Percentiles rank a stretch among this genome's conserved stretches.
Conservation (phyloP, 2,797 vertebrate genomes). For the Cyprinella venusta region DNA sequence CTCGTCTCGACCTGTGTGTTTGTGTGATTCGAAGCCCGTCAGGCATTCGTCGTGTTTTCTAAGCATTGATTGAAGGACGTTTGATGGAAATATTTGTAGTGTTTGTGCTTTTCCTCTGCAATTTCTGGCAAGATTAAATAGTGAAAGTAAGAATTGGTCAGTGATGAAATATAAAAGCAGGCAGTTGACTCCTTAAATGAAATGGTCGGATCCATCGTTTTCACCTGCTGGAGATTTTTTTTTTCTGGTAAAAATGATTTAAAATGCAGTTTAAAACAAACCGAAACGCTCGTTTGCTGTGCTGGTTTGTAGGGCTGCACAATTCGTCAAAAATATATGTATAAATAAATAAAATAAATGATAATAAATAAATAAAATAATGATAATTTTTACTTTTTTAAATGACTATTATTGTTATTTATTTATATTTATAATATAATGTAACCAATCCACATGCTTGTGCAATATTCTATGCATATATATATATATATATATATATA, state of each 20-base stretch:
- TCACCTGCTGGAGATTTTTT: background rate
- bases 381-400: too few relatives aligned
- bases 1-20: background rate
- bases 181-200: background rate
- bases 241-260: too few relatives aligned
- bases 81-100: background rate
- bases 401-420: too few relatives aligned
- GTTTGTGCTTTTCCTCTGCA: background rate
- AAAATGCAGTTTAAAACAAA: background rate
- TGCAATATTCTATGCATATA: too few relatives aligned
- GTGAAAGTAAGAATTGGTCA: background rate
- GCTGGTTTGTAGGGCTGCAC: background rate
- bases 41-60: conserved; percentile 14
- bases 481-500: too few relatives aligned
- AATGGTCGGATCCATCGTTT: background rate
- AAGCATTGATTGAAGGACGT: background rate
- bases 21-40: conserved; percentile 15
- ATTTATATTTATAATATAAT: too few relatives aligned
- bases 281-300: background rate
- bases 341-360: too few relatives aligned
- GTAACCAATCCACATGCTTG: too few relatives aligned
- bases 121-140: background rate
- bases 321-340: background rate
- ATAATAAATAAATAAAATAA: too few relatives aligned
- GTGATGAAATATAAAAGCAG: background rate